phyloP scores from a whole-genome alignment of 2,113 vertebrate genomes.

The Steatornis caripensis region DNA sequence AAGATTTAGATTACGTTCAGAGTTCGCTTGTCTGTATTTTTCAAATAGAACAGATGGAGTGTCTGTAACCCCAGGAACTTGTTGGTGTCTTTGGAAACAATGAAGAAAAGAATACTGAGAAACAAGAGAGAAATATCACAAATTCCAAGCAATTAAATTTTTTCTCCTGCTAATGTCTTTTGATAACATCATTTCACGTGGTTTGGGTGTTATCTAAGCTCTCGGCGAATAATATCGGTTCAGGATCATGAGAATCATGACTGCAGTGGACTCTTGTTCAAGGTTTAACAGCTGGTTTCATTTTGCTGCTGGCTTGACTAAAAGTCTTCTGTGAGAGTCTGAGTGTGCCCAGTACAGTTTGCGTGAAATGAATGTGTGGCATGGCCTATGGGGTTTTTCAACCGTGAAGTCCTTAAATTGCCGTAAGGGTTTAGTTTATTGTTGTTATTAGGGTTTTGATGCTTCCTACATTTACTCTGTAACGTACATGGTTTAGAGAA shows the following conservation, averaged over 20 bases:
- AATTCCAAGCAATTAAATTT: background rate
- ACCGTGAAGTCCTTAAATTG: background rate
- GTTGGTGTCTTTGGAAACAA: background rate
- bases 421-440: background rate
- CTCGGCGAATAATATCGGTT: background rate
- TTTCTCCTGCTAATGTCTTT: background rate
- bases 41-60: background rate
- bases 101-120: background rate
- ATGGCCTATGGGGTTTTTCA: background rate
- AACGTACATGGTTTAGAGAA: background rate
- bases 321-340: background rate
- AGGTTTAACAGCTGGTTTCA: background rate
- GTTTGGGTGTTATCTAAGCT: background rate
- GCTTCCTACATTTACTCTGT: background rate
- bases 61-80: background rate
- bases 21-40: background rate
- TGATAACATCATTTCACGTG: background rate
- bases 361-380: background rate
- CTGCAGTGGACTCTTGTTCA: background rate
- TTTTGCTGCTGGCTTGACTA: background rate
- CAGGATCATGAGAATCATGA: background rate
- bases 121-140: background rate
- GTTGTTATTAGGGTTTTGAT: rapidly evolving
- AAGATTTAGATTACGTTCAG: rapidly evolving
- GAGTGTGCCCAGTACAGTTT: background rate